Base-by-base conservation (phyloP, 2,888 invertebrate species). In the Frankliniella fusca region DNA sequence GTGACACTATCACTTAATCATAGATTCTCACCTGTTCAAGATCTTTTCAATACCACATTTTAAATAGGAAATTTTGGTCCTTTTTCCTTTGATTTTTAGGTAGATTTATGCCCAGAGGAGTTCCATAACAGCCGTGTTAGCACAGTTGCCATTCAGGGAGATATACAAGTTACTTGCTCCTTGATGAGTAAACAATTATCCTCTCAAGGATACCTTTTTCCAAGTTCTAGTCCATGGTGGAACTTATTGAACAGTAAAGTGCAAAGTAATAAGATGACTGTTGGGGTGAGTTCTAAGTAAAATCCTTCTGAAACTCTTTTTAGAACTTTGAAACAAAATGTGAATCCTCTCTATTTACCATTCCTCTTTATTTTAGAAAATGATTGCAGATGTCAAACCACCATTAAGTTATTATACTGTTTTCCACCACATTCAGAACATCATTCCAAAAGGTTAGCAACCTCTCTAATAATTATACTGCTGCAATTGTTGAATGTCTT, bases 351-450 rank as follows among this genome's bases (percentile, higher is more conserved):
- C 82, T 54, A 50, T 81, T 83, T 48, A 82, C 79, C 83, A 65
- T 81, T 81, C 82, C 83, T 85, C 83, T 84, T 27, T 82, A 28
- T 85, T 86, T 83, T 85, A 93, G 92, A 88, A 89, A 83, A 92
- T 94, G 92, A 91, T 94, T 0, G 89, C 90, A 85, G 93, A 96
- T 87, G 91, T 90, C 70, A 89, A 92, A 0, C 89, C 92, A 0
- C 98, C 98, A 0, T 89, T 98, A 49, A 98, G 98, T 89, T 99
- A 98, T 89, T 98, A 97, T 87, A 93, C 97, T 0, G 97, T 96
- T 7, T 96, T 97, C 88, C 93, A 94, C 87, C 92, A 94, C 84
- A 92, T 98, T 81, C 94, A 94, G 86, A 91, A 93, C 80, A 88
- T 90, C 82, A 91, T 96, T 83, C 96, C 96, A 0, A 90, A 91